Evolutionary conservation across 2,113 vertebrate genomes (phyloP), one percentile per base, ranked within the genome.

Genomic region (Mesocricetus auratus): DNA sequence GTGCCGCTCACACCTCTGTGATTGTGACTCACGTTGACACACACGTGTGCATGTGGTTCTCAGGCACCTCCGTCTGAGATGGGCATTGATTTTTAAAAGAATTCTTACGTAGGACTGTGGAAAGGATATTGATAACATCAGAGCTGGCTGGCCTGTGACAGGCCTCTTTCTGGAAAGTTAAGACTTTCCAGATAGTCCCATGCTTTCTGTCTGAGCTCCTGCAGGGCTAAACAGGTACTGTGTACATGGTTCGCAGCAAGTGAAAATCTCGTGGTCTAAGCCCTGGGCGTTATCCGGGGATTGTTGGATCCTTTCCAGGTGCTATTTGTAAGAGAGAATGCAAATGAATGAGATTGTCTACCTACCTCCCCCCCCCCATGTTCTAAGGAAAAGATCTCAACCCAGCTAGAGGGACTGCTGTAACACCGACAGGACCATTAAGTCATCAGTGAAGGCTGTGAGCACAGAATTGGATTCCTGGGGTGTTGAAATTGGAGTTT

Each of bases 1-100:
- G 9, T 10, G 1, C 62, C 2, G 0, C 50, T 7, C 17, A 12
- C n/a, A 50, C 58, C 21, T n/a, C 69, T 22, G 2, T 16, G 10
- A 17, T 3, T 4, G 4, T 24, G 81, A 64, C 22, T 78, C 74
- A 15, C 45, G 85, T 71, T 21, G 81, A 77, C 64, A 62, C 60
- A 0, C 19, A 39, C 39, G 17, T 47, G 69, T 0, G 2, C 13
- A 86, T 79, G 31, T 66, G 68, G 60, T 73, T 94, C 31, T 58
- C 29, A n/a, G 22, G 53, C 11, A 31, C 33, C 19, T 82, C 0
- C 45, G 45, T 47, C 0, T 19, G 68, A 62, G 45, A 66, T 47
- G 31, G 36, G 13, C 53, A 24, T 31, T 79, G 68, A 56, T 50
- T n/a, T 69, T 50, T 66, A 50, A 31, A 73, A 11, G 64, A 94